Percentiles rank a stretch among this genome's conserved stretches.
Evolutionary conservation across 2,113 vertebrate species (phyloP).

Genomic region (Eudyptes chrysolophus): DNA sequence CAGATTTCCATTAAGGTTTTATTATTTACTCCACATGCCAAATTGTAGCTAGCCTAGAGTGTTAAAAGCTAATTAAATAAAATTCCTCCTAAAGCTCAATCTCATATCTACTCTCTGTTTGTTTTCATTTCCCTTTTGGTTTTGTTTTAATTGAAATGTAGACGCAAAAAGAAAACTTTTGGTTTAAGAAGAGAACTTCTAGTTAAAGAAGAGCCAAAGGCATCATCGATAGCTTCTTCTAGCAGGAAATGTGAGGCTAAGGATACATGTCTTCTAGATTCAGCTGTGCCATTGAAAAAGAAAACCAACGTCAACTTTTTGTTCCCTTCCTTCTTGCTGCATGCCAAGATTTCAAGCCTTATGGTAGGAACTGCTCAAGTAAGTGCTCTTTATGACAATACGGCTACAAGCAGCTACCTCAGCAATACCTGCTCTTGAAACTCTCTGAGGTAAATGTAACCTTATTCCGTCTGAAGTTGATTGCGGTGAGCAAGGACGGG

Average conservation of each 20-base stretch:
- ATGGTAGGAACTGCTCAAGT: neutral
- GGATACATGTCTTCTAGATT: neutral
- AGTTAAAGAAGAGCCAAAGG: neutral
- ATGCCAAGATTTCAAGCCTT: rapidly evolving
- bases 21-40: neutral
- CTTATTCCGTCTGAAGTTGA: neutral
- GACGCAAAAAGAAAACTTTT: neutral
- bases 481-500: neutral
- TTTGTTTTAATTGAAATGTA: neutral
- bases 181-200: neutral
- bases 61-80: neutral
- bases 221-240: neutral
- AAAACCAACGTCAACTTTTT: neutral
- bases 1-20: neutral
- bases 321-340: neutral
- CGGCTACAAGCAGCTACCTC: rapidly evolving
- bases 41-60: neutral
- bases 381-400: neutral
- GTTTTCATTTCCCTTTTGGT: neutral
- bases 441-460: neutral
- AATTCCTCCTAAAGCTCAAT: neutral
- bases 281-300: neutral
- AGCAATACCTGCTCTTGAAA: neutral
- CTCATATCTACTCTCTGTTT: neutral
- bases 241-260: neutral